These are phyloP conservation scores for Cheilosia scutellata DNA, from an alignment of 2,888 invertebrate genomes.

Conservation along the genomic window DNA sequence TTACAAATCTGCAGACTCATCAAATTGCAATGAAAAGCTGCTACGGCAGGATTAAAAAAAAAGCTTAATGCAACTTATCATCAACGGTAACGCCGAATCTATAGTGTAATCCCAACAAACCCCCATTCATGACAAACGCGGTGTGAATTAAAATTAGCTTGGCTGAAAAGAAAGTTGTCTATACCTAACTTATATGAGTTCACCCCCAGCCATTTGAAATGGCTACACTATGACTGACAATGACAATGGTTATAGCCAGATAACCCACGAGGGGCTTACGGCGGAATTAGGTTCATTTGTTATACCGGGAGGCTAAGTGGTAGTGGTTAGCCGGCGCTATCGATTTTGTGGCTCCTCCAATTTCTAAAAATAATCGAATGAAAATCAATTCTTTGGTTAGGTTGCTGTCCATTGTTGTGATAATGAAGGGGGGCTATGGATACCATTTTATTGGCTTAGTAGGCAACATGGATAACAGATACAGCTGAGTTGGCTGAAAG, in stretches of 20 bases:
- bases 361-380: slow-evolving; percentile 64
- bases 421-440: not conserved
- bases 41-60: not conserved
- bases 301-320: not conserved
- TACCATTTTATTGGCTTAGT: slow-evolving; percentile 26
- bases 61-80: not conserved
- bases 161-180: not conserved
- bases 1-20: slow-evolving; percentile 7
- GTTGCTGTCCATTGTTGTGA: not conserved
- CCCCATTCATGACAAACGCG: not conserved
- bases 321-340: slow-evolving; percentile 25
- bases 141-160: not conserved
- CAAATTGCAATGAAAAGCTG: slow-evolving; percentile 2
- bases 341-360: slow-evolving; percentile 35
- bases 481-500: not conserved
- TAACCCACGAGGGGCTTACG: not conserved
- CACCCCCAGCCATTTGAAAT: not conserved
- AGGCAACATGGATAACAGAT: not conserved
- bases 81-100: not conserved
- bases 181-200: not conserved
- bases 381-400: slow-evolving; percentile 50
- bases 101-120: not conserved
- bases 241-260: slow-evolving; percentile 3
- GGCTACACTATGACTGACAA: slow-evolving; percentile 8
- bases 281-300: not conserved